Base-by-base conservation (phyloP, 64 coral and sea anemone species). In the Stichodactyla helianthus region DNA sequence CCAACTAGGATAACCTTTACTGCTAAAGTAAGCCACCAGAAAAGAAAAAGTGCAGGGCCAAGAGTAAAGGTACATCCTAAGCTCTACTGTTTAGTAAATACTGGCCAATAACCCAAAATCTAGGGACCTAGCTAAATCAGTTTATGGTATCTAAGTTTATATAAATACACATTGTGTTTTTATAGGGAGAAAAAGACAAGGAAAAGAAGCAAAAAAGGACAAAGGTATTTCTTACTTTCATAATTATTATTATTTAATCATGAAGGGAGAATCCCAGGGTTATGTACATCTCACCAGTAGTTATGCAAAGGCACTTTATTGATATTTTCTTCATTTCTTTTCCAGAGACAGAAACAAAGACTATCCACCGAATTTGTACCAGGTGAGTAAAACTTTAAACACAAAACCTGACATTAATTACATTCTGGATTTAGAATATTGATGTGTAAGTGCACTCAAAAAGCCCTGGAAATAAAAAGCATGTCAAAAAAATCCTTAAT, bases 1-100 rank as follows among this genome's bases (percentile, higher is more conserved):
- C 94, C 94, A 71, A 96, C 91, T 67, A 86, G 94, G 63, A 96
- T 96, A 71, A 96, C 94, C 6, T 79, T 96, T 18, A 96, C 94
- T 44, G 91, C 94, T 18, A 96, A 96, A 90, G 89, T 93, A 53
- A 93, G 90, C 70, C 91, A 84, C 16, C 91, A 84, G 59, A 96
- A 96, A 53, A 50, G 91, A 88, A 96, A 96, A 74, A 60, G 88
- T 18, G 86, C 88, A 52, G 85, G 87, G 4, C 87, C 26, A 84
- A 96, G 93, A 78, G 87, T 82, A 25, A 96, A 93, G 88, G 91
- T 96, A 79, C 83, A 77, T 9, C 19, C 20, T 28, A 5, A 50
- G n/a, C n/a, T n/a, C n/a, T 44, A 44, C 35, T 44, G 35, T 44
- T 44, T 44, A 44, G 35, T 44, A 44, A 44, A 44, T 44, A 44